Evolutionary conservation across 1,140 invertebrate species (phyloP), one percentile per base, ranked within the genome.

Genomic region (Scaptomyza graminum): DNA sequence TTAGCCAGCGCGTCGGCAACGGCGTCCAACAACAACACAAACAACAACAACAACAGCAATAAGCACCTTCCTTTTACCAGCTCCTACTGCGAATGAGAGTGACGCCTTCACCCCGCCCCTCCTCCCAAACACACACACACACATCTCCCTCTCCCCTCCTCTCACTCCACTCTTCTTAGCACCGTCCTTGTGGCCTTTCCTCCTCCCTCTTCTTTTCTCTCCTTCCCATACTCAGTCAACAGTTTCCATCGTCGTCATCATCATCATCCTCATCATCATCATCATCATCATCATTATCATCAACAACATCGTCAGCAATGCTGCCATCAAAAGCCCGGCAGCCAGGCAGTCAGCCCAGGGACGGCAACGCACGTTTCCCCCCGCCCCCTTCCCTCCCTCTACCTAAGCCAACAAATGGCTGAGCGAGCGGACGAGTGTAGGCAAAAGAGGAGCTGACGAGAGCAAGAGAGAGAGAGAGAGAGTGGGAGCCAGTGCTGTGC

Each of bases 321-420:
- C 52, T 51, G 72, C 67, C 69, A 71, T 76, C 69, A 73, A 68
- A 73, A 73, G 70, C 70, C 70, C 70, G 65, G 70, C 65, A 73
- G 70, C 51, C 57, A 41, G 12, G 37, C 37, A 41, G 37, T 41
- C 37, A 55, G 62, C 62, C 39, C 37, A 66, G 68, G 61, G 61
- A 71, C 68, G 68, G 68, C 54, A 57, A 46, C 31, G 63, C 55
- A 55, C 55, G 69, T 66, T 6, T 16, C 25, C 43, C 8, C 5
- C 25, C n/a, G 11, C 44, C 9, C 34, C 7, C 16, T 9, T 4
- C 18, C 11, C 5, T 28, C 5, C 39, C 18, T 16, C 43, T 4
- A n/a, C 9, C 9, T 37, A 16, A 50, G 12, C 54, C 51, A 68
- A 57, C 57, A 55, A 69, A 69, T 69, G 71, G 65, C 31, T 69